Evolutionary conservation across 1,140 invertebrate genomes (phyloP).

Genomic region (Sycobia sp.): DNA sequence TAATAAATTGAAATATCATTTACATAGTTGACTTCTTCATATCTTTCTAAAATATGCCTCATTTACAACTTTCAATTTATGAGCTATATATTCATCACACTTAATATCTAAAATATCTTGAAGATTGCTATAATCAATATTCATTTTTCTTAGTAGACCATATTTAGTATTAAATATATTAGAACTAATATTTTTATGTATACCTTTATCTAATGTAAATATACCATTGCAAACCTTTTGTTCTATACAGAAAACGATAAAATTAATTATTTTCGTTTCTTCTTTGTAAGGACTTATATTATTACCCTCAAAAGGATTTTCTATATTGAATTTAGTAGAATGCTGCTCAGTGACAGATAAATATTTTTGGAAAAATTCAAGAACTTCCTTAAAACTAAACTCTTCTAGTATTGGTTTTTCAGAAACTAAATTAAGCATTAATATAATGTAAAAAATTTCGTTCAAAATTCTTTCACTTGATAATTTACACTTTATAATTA

Average conservation of each 20-base stretch:
- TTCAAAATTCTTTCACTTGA: neutral
- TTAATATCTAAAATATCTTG: slow-evolving; percentile 37
- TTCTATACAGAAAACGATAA: slow-evolving; percentile 27
- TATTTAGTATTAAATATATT: slow-evolving; percentile 31
- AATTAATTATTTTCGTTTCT: slow-evolving; percentile 46
- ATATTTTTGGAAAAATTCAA: slow-evolving; percentile 19
- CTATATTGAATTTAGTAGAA: slow-evolving; percentile 22
- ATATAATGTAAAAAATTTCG: neutral
- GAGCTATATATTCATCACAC: slow-evolving; percentile 39
- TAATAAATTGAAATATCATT: slow-evolving; percentile 21
- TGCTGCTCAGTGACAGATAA: neutral
- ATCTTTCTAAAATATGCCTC: slow-evolving; percentile 18
- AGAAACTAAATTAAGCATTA: slow-evolving; percentile 8
- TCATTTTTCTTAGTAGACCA: slow-evolving; percentile 31
- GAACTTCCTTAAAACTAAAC: slow-evolving; percentile 4
- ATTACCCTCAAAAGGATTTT: slow-evolving; percentile 47
- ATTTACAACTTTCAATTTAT: slow-evolving; percentile 38
- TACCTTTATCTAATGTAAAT: slow-evolving; percentile 3
- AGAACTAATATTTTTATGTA: slow-evolving; percentile 3
- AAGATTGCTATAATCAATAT: slow-evolving; percentile 34
- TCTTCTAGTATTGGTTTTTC: slow-evolving; percentile 1
- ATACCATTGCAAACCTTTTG: slow-evolving; percentile 3
- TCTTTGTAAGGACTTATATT: slow-evolving; percentile 40
- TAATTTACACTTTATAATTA: slow-evolving; percentile 11
- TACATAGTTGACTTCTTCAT: neutral